Conservation (phyloP, 92 coral and sea anemone genomes). For the Epizoanthus rinbou region DNA sequence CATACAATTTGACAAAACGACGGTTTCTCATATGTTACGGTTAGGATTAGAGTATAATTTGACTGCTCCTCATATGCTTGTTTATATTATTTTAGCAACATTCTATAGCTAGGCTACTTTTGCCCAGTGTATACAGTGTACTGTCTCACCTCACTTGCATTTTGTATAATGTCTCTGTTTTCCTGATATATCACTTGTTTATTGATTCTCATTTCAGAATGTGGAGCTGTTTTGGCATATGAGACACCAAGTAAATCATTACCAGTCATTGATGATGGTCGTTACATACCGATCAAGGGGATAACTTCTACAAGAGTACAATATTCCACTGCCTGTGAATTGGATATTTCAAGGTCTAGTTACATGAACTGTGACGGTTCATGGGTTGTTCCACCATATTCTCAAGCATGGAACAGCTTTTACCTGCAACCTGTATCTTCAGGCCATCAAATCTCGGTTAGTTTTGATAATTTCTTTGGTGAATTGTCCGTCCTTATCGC, state of each 20-base stretch:
- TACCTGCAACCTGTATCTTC: no score
- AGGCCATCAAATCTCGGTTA: not conserved
- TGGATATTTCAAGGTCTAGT: not conserved
- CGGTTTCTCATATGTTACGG: no score
- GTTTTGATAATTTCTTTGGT: no score
- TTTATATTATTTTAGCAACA: no score
- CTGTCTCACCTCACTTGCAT: not conserved
- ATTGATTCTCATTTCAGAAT: not conserved
- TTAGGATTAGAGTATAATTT: no score
- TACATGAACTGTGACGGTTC: not conserved
- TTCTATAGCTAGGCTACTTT: no score
- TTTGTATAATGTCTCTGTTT: not conserved
- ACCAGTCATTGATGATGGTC: not conserved
- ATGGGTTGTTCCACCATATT: not conserved
- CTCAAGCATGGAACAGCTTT: not conserved
- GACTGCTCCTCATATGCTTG: no score
- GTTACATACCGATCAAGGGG: not conserved
- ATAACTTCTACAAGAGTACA: not conserved
- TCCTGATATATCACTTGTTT: not conserved
- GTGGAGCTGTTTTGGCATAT: not conserved
- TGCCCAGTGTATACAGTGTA: no score
- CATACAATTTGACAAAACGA: no score
- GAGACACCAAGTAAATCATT: not conserved
- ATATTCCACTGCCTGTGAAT: not conserved
- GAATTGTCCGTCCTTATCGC: no score